These are phyloP conservation scores for Rostratula benghalensis DNA, from an alignment of 2,113 vertebrate species.

Conservation along the genomic window DNA sequence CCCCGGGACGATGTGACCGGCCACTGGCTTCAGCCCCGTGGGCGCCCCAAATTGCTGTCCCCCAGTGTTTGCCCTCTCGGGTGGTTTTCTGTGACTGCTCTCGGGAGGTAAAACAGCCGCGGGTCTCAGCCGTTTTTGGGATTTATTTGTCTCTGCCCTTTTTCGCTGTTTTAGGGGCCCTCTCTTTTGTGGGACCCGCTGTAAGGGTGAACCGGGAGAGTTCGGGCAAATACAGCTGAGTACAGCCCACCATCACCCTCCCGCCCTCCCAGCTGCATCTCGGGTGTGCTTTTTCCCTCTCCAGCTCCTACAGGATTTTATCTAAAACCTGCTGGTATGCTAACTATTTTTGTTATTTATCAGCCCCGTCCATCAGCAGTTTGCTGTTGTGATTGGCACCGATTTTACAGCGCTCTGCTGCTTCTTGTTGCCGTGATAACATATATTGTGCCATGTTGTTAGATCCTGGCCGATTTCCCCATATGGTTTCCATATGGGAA, in stretches of 20 bases:
- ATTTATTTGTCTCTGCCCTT: too few species aligned
- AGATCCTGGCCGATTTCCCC: background rate
- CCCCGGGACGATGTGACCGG: background rate
- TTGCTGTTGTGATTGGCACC: slow-evolving; percentile 11
- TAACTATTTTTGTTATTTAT: background rate
- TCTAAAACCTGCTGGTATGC: background rate
- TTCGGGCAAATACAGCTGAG: too few species aligned
- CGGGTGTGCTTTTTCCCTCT: accelerated
- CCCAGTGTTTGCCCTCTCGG: accelerated
- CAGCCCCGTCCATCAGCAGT: background rate
- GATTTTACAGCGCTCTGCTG: background rate
- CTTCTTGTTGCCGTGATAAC: background rate
- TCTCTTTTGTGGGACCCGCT: accelerated
- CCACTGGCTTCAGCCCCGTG: background rate
- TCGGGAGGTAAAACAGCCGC: accelerated
- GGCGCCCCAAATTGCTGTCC: accelerated
- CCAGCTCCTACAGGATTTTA: background rate
- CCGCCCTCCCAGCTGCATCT: background rate
- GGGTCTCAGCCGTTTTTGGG: accelerated
- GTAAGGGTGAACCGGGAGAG: accelerated
- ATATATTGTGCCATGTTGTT: background rate
- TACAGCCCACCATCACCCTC: accelerated
- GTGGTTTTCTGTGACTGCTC: background rate
- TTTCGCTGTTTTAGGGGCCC: background rate
- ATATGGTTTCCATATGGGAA: slow-evolving; percentile 73